Percentiles rank a stretch among this genome's conserved stretches.
phyloP scores from a whole-genome alignment of 2,797 vertebrate genomes.

The Cuniculus paca region DNA sequence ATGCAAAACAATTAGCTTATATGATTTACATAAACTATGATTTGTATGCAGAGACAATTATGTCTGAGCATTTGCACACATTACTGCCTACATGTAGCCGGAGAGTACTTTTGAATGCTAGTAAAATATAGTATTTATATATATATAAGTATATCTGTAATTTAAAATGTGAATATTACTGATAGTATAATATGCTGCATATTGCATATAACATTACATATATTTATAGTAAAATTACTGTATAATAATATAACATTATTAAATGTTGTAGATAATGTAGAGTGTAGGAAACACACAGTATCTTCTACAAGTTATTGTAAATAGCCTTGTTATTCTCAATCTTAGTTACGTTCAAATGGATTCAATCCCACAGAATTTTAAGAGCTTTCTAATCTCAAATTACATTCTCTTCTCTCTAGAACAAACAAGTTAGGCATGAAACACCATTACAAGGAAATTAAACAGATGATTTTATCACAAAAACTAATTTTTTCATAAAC shows the following conservation, averaged over 20 bases:
- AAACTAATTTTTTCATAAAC: neutral
- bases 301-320: neutral
- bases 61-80: neutral
- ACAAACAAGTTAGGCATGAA: neutral
- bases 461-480: conserved; percentile 17
- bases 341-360: neutral
- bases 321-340: neutral
- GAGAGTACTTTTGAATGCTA: neutral
- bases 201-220: neutral
- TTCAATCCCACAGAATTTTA: conserved; percentile 8
- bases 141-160: neutral
- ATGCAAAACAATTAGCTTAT: neutral
- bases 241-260: neutral
- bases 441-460: conserved; percentile 1
- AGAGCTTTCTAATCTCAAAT: neutral
- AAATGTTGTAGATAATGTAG: neutral
- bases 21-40: neutral
- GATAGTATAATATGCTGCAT: neutral
- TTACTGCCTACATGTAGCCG: neutral
- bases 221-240: neutral
- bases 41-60: neutral
- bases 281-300: neutral
- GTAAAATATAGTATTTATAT: neutral
- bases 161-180: neutral
- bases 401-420: neutral